A percentile compares a stretch with the other conserved stretches of the same genome.
Conservation (phyloP, 2,113 vertebrate species). For the Apistogramma diplotaenia region DNA sequence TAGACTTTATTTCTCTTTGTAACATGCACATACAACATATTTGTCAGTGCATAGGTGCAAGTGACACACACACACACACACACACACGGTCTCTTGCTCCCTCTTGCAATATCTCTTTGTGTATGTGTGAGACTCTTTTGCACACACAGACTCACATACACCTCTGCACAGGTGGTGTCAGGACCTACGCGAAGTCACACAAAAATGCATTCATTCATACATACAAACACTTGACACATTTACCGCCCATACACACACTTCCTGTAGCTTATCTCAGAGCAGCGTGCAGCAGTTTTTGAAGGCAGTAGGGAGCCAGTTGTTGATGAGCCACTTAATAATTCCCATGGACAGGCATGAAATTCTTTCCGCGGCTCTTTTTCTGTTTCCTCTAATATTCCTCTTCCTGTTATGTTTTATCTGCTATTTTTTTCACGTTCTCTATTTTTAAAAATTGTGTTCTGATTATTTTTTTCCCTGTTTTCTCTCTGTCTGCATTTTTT, state of each 20-base stretch:
- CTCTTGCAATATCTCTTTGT: not conserved
- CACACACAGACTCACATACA: not conserved
- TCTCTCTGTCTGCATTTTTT: not conserved
- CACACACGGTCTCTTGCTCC: not conserved
- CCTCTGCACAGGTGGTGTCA: not conserved
- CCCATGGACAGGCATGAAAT: constrained; percentile 69
- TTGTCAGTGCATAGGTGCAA: not conserved
- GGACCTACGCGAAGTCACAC: not conserved
- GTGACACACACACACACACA: not conserved
- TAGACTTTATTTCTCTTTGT: constrained; percentile 16
- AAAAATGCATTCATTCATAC: constrained; percentile 23
- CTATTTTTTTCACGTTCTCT: not conserved
- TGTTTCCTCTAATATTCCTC: constrained; percentile 40
- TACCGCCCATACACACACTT: constrained; percentile 2
- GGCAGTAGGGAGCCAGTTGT: constrained; percentile 52
- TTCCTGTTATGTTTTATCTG: constrained; percentile 26
- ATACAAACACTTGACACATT: constrained; percentile 9
- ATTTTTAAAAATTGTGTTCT: not conserved
- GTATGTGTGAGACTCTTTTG: not conserved
- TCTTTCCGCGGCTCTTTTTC: constrained; percentile 33
- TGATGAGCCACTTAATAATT: constrained; percentile 74
- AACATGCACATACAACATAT: constrained; percentile 13
- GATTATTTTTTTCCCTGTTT: not conserved
- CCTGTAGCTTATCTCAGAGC: constrained; percentile 53
- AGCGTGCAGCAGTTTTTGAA: constrained; percentile 59